Conservation (phyloP, 2,797 vertebrate species). For the Ispidina lecontei region DNA sequence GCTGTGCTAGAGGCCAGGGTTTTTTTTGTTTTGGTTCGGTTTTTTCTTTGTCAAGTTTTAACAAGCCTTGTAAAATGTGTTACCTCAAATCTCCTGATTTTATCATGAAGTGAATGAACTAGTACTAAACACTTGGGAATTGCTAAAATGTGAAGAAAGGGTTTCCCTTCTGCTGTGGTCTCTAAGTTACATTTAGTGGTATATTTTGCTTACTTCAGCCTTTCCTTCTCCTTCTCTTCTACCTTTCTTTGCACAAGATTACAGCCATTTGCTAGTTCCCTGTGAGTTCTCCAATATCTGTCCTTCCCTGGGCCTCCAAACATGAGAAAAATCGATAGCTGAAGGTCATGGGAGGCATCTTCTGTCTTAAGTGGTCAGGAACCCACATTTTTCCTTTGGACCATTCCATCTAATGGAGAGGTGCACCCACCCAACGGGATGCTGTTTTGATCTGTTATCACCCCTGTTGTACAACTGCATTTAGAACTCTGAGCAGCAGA, state of each 20-base stretch:
- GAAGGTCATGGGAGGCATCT: neutral
- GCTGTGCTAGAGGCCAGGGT: conserved; percentile 44
- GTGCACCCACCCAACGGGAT: neutral
- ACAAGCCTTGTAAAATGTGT: conserved; percentile 64
- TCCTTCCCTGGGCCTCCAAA: neutral
- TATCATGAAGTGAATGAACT: conserved; percentile 60
- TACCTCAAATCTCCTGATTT: conserved; percentile 66
- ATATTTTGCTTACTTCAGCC: neutral
- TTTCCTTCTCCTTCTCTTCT: neutral
- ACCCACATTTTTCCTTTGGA: neutral
- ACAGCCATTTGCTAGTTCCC: neutral
- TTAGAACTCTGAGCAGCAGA: neutral
- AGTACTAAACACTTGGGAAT: conserved; percentile 16
- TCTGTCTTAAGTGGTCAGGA: neutral
- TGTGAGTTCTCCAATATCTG: neutral
- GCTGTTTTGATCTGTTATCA: neutral
- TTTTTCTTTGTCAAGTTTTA: conserved; percentile 53
- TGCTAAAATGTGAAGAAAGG: conserved; percentile 11
- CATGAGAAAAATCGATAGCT: neutral
- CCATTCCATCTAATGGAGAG: neutral
- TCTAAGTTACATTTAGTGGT: neutral
- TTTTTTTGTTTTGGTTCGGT: neutral
- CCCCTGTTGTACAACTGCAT: fast-evolving
- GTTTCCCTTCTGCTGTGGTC: neutral
- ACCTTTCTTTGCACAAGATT: neutral